Conservation (phyloP, 2,797 vertebrate genomes). For the Momotus momota region DNA sequence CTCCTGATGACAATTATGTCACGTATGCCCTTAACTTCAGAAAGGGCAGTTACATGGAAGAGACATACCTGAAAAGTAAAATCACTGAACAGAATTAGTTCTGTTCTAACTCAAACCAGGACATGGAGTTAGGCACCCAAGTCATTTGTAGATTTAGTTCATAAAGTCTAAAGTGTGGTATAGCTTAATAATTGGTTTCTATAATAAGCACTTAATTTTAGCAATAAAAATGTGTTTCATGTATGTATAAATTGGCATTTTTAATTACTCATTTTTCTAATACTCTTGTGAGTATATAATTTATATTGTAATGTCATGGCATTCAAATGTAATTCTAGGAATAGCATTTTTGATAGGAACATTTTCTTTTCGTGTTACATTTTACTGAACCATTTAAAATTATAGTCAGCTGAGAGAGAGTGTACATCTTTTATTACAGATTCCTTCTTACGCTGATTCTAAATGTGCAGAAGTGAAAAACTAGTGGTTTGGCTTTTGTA, state of each 20-base stretch:
- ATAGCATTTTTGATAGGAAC: constrained; percentile 10
- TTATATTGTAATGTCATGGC: neutral
- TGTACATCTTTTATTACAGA: neutral
- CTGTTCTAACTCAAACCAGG: neutral
- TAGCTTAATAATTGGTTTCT: constrained; percentile 27
- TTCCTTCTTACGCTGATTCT: neutral
- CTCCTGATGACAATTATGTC: neutral
- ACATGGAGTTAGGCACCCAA: neutral
- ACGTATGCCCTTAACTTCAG: neutral
- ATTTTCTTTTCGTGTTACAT: neutral
- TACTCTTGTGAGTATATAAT: constrained; percentile 19
- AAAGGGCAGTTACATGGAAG: neutral
- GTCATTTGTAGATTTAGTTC: constrained; percentile 6
- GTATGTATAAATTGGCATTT: constrained; percentile 28
- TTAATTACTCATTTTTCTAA: constrained; percentile 48
- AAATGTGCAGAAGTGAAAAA: constrained; percentile 9
- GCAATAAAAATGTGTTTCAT: constrained; percentile 41
- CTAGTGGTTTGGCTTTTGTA: neutral
- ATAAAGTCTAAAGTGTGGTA: neutral
- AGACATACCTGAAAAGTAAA: neutral
- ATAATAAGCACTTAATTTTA: constrained; percentile 32
- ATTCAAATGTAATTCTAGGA: constrained; percentile 9
- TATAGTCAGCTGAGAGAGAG: neutral
- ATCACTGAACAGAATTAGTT: neutral
- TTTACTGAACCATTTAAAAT: constrained; percentile 3